A percentile compares a stretch with the other conserved stretches of the same genome.
These are phyloP conservation scores for Brachyptera putata DNA, from an alignment of 2,888 invertebrate genomes.

Conservation along the genomic window DNA sequence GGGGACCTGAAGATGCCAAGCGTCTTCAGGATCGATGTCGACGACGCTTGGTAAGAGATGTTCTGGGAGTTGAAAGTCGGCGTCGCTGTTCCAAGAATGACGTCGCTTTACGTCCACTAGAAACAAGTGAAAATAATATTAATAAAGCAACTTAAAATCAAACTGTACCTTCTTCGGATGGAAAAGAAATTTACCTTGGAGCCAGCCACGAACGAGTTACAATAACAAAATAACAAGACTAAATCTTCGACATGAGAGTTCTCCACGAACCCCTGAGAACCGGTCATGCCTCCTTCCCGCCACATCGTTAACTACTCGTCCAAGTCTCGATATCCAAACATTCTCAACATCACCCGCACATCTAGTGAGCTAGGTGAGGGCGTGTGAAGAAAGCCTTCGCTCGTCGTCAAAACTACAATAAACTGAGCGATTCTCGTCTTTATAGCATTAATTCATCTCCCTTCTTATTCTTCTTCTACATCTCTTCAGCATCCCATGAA, in stretches of 20 bases:
- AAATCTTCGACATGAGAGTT: not conserved
- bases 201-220: not conserved
- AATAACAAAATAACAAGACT: not conserved
- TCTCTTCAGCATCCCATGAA: conserved; percentile 9
- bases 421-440: conserved; percentile 22
- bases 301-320: conserved; percentile 26
- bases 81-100: conserved; percentile 41
- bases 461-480: too few relatives aligned
- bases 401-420: conserved; percentile 10
- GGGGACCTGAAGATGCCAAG: conserved; percentile 23
- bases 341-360: conserved; percentile 27
- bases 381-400: conserved; percentile 27
- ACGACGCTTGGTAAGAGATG: not conserved
- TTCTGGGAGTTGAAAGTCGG: conserved; percentile 37
- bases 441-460: conserved; percentile 10
- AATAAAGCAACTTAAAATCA: too few relatives aligned
- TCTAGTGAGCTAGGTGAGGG: conserved; percentile 20
- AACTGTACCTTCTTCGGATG: not conserved
- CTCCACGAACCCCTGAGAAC: not conserved
- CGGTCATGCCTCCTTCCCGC: conserved; percentile 2
- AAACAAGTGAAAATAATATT: conserved; percentile 27
- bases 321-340: conserved; percentile 19
- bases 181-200: not conserved
- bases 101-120: conserved; percentile 41
- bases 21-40: conserved; percentile 14